These are phyloP conservation scores for Tiliqua scincoides DNA, from an alignment of 2,113 vertebrate species.

Conservation along the genomic window DNA sequence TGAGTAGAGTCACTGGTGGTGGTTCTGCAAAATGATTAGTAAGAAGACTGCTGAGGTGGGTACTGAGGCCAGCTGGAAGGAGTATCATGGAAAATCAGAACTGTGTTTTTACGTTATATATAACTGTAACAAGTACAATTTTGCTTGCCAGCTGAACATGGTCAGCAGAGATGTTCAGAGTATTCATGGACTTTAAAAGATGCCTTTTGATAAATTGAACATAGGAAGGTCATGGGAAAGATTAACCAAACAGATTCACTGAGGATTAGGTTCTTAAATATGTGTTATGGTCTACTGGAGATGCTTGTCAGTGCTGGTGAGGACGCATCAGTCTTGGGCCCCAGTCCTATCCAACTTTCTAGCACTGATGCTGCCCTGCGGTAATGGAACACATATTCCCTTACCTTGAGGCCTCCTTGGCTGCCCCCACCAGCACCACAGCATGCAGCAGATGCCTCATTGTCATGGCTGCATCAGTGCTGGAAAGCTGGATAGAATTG, in stretches of 20 bases:
- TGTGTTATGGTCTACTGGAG: background rate
- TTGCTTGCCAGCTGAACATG: background rate
- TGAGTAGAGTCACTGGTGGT: background rate
- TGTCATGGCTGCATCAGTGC: no score
- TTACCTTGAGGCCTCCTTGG: no score
- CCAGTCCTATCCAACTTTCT: no score
- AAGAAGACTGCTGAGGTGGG: background rate
- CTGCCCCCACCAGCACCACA: no score
- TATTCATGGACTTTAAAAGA: background rate
- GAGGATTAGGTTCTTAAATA: background rate
- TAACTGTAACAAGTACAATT: no score
- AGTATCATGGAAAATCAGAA: no score
- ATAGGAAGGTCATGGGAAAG: background rate
- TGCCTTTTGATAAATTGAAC: no score
- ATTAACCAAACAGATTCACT: background rate
- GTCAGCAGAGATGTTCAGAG: background rate
- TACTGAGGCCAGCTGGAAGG: background rate
- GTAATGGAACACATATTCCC: no score
- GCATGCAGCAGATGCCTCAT: no score
- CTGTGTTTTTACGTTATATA: no score
- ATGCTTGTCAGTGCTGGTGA: background rate
- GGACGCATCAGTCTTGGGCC: background rate
- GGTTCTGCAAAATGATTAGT: background rate
- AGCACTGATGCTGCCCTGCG: no score
- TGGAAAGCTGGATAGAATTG: no score